A percentile compares a stretch with the other conserved stretches of the same genome.
Conservation (phyloP, 2,888 invertebrate genomes). For the Itoplectis maculator region DNA sequence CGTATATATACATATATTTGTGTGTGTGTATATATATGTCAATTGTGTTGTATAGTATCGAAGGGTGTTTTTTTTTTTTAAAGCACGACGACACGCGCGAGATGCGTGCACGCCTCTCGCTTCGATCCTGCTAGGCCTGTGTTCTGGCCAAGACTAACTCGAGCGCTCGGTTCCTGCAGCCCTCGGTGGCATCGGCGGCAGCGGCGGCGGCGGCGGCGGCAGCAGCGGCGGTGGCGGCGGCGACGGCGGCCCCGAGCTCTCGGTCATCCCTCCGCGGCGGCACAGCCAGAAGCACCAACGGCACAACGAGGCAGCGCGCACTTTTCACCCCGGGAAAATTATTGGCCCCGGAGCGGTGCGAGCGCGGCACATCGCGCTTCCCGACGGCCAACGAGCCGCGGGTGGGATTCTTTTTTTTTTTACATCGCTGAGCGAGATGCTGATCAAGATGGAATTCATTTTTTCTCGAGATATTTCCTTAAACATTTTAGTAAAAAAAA, state of each 20-base stretch:
- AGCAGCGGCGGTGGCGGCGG: constrained; percentile 73
- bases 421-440: too few species aligned
- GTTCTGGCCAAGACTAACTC: constrained; percentile 84
- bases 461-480: neutral
- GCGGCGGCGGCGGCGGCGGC: constrained; percentile 64
- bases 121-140: constrained; percentile 83
- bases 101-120: constrained; percentile 64
- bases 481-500: neutral
- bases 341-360: constrained; percentile 73
- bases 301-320: constrained; percentile 77
- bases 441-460: neutral
- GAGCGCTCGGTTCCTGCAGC: constrained; percentile 82
- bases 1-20: neutral
- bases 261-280: constrained; percentile 83
- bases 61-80: constrained; percentile 22
- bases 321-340: constrained; percentile 80
- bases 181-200: constrained; percentile 74
- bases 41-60: constrained; percentile 22
- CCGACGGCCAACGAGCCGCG: neutral
- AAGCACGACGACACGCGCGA: constrained; percentile 64
- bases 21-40: constrained; percentile 14
- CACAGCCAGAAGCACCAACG: constrained; percentile 40
- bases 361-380: neutral
- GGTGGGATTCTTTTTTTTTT: neutral
- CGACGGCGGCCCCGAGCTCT: constrained; percentile 47